A percentile compares a stretch with the other conserved stretches of the same genome.
Evolutionary conservation across 2,797 vertebrate genomes (phyloP).

Genomic region (Girardinus metallicus): DNA sequence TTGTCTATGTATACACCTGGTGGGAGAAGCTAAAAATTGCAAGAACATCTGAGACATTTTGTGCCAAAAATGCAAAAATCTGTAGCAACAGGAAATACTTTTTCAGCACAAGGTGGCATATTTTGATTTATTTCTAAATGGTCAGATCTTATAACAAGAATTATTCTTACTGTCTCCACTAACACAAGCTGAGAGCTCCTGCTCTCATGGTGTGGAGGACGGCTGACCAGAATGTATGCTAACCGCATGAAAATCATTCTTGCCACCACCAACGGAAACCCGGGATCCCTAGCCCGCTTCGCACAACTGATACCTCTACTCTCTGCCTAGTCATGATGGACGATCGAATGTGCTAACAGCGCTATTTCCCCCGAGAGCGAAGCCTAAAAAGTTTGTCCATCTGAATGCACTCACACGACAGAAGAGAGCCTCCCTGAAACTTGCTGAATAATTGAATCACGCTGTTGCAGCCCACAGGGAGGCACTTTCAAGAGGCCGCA

Average conservation of each 20-base stretch:
- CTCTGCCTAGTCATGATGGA: conserved; percentile 18
- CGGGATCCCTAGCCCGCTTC: background rate
- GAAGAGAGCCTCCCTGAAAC: conserved; percentile 7
- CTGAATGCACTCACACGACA: conserved; percentile 26
- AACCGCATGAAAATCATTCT: conserved; percentile 32
- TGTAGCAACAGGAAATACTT: too few relatives aligned
- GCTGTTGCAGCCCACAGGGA: conserved; percentile 15
- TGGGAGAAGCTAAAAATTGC: too few relatives aligned
- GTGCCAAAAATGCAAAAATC: too few relatives aligned
- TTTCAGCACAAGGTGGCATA: too few relatives aligned
- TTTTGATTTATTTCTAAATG: background rate
- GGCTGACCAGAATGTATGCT: conserved; percentile 27
- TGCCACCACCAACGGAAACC: background rate
- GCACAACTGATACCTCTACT: conserved; percentile 19
- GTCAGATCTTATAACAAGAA: background rate
- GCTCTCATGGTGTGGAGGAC: conserved; percentile 6
- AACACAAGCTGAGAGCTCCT: background rate
- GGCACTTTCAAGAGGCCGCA: conserved; percentile 13
- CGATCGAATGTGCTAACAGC: conserved; percentile 8
- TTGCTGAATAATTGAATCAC: conserved; percentile 58
- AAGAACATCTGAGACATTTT: too few relatives aligned
- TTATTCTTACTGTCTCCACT: background rate
- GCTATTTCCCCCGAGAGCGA: conserved; percentile 19
- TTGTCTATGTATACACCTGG: too few relatives aligned
- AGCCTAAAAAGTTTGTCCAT: conserved; percentile 24